Evolutionary conservation across 2,113 vertebrate genomes (phyloP), one percentile per base, ranked within the genome.

Genomic region (Corythaixoides concolor): DNA sequence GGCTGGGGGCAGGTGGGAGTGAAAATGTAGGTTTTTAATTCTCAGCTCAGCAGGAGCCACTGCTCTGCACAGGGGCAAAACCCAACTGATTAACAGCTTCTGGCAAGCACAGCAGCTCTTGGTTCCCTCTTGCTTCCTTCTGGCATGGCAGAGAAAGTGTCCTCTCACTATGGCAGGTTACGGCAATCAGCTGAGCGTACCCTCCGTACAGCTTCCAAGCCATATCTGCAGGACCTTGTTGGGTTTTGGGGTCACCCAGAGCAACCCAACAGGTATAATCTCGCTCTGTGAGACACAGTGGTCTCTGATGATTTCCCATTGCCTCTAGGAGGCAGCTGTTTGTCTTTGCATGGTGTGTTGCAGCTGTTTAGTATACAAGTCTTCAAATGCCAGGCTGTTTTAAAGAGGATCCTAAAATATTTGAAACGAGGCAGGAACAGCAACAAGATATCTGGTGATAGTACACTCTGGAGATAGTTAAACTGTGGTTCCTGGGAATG

Each of bases 41-140:
- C 95, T 87, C 89, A 87, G 89, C 91, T 95, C 96, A 96, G 93
- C 94, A 24, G 94, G 86, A 96, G 73, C 76, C 73, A 20, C 73
- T 75, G 86, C 4, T 72, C 5, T 81, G 89, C 18, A 33, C 52
- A 8, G 62, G 88, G 91, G 32, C 86, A 95, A 75, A 70, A 0
- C 2, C 50, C 64, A 17, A 4, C 19, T 92, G 93, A 89, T 67
- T 4, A 81, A 92, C 93, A 81, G 91, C 86, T 91, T 72, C 73
- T 97, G 94, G 94, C 95, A 92, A 30, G 89, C 86, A 35, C 89
- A 63, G n/a, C 0, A 1, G 67, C 20, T 55, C 76, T 70, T 0
- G 41, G 9, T 3, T 84, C 30, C 78, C 68, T 39, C 84, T 45
- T 0, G 6, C 50, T 74, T 85, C 59, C 52, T 32, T 68, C 86